phyloP scores from a whole-genome alignment of 2,113 vertebrate genomes.

The Hemicordylus capensis region DNA sequence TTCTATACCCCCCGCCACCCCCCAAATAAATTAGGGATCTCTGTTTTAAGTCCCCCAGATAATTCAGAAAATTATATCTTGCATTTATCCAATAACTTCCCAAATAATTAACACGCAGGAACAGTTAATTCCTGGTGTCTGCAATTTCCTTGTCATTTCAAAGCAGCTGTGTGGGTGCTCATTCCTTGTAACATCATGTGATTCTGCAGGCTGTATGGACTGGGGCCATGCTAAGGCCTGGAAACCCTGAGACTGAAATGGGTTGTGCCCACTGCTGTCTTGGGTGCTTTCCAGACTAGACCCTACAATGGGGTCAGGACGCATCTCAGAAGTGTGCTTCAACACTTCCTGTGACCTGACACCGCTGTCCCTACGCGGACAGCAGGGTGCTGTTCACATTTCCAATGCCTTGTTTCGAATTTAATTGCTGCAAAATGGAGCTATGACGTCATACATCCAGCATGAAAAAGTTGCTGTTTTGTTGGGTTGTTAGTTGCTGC shows the following conservation, averaged over 20 bases:
- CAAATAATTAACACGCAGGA: neutral
- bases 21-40: neutral
- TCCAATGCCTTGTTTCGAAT: too few species aligned
- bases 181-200: neutral
- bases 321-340: too few species aligned
- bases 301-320: too few species aligned
- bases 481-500: too few species aligned
- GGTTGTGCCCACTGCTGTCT: too few species aligned
- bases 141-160: conserved; percentile 7
- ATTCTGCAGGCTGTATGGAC: neutral
- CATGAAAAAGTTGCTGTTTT: too few species aligned
- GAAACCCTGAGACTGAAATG: neutral
- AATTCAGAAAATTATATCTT: neutral
- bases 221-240: neutral
- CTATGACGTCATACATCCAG: too few species aligned
- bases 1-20: neutral
- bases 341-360: too few species aligned
- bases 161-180: neutral
- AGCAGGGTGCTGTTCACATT: too few species aligned
- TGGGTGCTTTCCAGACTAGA: too few species aligned
- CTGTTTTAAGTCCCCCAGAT: neutral
- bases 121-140: neutral
- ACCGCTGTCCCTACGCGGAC: too few species aligned
- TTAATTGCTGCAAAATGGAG: too few species aligned
- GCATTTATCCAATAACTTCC: neutral